Evolutionary conservation across 2,113 vertebrate species (phyloP).

Genomic region (Plecotus auritus): DNA sequence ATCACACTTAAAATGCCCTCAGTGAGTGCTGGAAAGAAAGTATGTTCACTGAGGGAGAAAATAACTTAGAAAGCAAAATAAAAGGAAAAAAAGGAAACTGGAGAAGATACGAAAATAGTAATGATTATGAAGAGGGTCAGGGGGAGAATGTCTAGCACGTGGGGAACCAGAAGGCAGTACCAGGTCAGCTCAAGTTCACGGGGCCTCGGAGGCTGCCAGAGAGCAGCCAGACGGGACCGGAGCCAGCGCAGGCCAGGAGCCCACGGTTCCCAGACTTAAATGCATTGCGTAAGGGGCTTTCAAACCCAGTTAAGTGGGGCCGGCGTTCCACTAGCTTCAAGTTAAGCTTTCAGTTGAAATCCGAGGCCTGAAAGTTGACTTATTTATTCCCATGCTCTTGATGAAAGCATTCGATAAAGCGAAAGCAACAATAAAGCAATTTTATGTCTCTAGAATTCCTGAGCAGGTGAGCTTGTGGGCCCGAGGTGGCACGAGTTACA

Average conservation of each 20-base stretch:
- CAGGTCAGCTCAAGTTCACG: neutral
- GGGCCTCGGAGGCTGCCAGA: neutral
- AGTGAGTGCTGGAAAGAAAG: neutral
- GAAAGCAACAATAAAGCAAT: neutral
- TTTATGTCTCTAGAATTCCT: neutral
- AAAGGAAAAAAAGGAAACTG: neutral
- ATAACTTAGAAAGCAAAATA: neutral
- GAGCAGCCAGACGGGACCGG: neutral
- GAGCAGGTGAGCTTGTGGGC: neutral
- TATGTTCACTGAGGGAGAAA: neutral
- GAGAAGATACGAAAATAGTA: neutral
- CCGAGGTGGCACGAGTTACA: neutral
- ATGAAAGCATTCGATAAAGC: neutral
- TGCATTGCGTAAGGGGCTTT: neutral
- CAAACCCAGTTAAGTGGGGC: neutral
- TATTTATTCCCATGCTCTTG: neutral
- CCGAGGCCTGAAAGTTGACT: neutral
- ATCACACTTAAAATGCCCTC: neutral
- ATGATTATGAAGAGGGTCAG: neutral
- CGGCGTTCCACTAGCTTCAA: neutral
- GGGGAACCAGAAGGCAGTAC: neutral
- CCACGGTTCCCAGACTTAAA: neutral
- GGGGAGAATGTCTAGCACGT: neutral
- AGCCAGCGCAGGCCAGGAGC: neutral
- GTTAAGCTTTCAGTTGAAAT: neutral